A percentile compares a stretch with the other conserved stretches of the same genome.
phyloP scores from a whole-genome alignment of 2,113 vertebrate species.

The Elachura formosa region DNA sequence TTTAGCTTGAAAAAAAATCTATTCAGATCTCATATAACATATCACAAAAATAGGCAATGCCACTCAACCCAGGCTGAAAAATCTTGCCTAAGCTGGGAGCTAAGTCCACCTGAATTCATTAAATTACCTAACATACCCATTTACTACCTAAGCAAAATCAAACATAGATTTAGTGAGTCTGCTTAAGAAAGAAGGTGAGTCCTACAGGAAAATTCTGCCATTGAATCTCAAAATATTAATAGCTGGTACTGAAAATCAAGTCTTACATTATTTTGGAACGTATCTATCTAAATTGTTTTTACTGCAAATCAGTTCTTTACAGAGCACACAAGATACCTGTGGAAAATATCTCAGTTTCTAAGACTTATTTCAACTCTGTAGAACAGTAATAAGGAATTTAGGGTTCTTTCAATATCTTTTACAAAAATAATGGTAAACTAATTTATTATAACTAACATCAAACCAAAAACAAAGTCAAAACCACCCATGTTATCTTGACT shows the following conservation, averaged over 20 bases:
- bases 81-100: not conserved
- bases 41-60: not conserved
- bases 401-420: too few relatives aligned
- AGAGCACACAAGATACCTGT: not conserved
- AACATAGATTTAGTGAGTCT: not conserved
- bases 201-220: not conserved
- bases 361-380: not conserved
- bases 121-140: not conserved
- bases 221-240: not conserved
- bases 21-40: not conserved
- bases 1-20: not conserved
- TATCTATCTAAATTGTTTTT: not conserved
- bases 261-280: not conserved
- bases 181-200: not conserved
- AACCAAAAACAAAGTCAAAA: not conserved
- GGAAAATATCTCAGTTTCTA: not conserved
- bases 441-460: not conserved
- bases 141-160: not conserved
- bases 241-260: not conserved
- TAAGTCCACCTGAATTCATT: not conserved
- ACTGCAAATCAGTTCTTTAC: not conserved
- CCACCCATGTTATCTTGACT: not conserved
- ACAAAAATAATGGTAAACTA: not conserved
- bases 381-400: not conserved
- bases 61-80: not conserved